Percentiles rank a stretch among this genome's conserved stretches.
phyloP scores from a whole-genome alignment of 2,797 vertebrate genomes.

The Odontamblyopus lacepedii region DNA sequence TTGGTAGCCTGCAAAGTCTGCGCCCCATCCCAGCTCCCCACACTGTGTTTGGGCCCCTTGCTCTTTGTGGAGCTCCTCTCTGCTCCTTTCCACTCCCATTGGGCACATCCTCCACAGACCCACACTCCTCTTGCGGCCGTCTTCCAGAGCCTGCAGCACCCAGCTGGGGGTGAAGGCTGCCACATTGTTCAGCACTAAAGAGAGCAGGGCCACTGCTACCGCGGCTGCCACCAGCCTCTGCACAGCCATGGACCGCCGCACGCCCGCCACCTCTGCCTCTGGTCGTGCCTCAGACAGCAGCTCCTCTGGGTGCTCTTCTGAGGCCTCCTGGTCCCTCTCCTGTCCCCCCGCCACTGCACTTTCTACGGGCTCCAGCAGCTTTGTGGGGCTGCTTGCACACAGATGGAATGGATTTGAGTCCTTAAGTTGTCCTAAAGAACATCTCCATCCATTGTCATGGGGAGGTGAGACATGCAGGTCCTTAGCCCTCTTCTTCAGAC shows the following conservation, averaged over 20 bases:
- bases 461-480: constrained; percentile 48
- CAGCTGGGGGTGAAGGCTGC: constrained; percentile 95
- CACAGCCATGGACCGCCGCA: constrained; percentile 85
- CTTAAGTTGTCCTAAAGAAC: constrained; percentile 87
- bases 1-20: constrained; percentile 89
- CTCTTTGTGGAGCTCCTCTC: constrained; percentile 69
- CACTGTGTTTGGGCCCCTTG: constrained; percentile 75
- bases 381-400: constrained; percentile 44
- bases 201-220: constrained; percentile 91
- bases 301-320: constrained; percentile 68
- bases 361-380: constrained; percentile 56
- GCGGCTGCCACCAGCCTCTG: constrained; percentile 92
- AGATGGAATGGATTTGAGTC: constrained; percentile 47
- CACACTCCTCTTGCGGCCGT: constrained; percentile 90
- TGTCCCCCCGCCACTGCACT: constrained; percentile 45
- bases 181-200: constrained; percentile 92
- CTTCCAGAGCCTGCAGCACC: constrained; percentile 92
- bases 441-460: constrained; percentile 94
- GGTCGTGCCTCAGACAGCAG: constrained; percentile 42
- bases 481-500: constrained; percentile 92
- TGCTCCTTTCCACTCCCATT: constrained; percentile 71
- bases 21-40: constrained; percentile 88
- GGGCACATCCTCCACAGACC: constrained; percentile 95
- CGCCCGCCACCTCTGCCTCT: constrained; percentile 56
- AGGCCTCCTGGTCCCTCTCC: constrained; percentile 62